Percentiles rank a stretch among this genome's conserved stretches.
phyloP scores from a whole-genome alignment of 2,797 vertebrate species.

The Petrocephalus sullivani region DNA sequence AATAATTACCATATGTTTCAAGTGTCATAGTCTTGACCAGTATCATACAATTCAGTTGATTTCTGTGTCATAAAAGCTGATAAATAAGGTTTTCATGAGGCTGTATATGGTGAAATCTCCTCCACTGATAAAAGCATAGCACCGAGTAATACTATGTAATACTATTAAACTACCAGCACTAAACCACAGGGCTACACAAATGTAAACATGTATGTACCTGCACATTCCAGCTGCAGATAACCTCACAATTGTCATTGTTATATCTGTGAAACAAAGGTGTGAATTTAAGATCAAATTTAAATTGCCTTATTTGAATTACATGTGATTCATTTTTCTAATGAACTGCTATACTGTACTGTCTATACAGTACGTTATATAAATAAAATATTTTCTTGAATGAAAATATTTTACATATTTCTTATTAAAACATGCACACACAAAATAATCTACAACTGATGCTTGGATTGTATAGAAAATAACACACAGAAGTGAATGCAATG shows the following conservation, averaged over 20 bases:
- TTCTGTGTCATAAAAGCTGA: conserved; percentile 50
- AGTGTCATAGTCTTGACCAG: conserved; percentile 27
- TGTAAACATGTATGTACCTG: not conserved
- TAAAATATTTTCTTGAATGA: conserved; percentile 12
- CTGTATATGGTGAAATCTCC: conserved; percentile 32
- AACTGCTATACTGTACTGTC: not conserved
- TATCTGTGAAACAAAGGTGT: not conserved
- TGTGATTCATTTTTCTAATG: not conserved
- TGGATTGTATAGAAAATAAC: not conserved
- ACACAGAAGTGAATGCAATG: conserved; percentile 19
- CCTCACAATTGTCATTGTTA: not conserved
- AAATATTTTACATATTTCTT: conserved; percentile 5
- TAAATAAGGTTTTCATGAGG: conserved; percentile 43
- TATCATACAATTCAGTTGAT: conserved; percentile 46
- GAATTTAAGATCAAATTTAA: not conserved
- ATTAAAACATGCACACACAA: not conserved
- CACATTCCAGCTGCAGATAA: not conserved
- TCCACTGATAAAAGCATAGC: conserved; percentile 33
- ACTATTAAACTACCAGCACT: not conserved
- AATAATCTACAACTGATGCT: not conserved
- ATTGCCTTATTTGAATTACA: not conserved
- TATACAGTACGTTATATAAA: not conserved
- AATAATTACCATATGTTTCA: conserved; percentile 6
- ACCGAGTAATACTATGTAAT: not conserved
- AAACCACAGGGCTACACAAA: conserved; percentile 33